phyloP scores from a whole-genome alignment of 2,888 invertebrate genomes.

The Drosophila ustulata region DNA sequence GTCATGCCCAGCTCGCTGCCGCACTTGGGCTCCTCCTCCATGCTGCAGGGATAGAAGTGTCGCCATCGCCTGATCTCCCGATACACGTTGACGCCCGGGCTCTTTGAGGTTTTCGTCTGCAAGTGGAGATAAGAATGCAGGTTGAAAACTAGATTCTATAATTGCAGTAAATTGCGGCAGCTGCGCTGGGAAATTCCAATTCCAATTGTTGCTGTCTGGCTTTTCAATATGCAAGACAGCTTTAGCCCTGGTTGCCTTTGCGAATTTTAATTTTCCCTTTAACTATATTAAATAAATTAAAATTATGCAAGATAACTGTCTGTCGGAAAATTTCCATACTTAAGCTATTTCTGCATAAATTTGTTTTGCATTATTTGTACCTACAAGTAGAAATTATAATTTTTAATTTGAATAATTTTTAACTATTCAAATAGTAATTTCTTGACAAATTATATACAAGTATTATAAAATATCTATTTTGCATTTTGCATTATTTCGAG shows the following conservation, averaged over 20 bases:
- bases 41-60: constrained; percentile 84
- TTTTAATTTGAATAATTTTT: too few relatives aligned
- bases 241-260: too few relatives aligned
- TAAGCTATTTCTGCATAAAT: neutral
- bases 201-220: neutral
- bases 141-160: neutral
- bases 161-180: neutral
- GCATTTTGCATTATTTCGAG: too few relatives aligned
- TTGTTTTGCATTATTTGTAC: too few relatives aligned
- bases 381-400: too few relatives aligned
- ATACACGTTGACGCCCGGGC: constrained; percentile 86
- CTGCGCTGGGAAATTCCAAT: neutral
- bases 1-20: constrained; percentile 82
- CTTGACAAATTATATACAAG: too few relatives aligned
- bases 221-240: neutral
- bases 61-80: constrained; percentile 86
- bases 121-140: neutral
- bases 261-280: too few relatives aligned
- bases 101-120: constrained; percentile 84
- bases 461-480: too few relatives aligned
- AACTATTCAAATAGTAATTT: too few relatives aligned
- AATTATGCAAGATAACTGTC: neutral
- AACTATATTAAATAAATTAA: too few relatives aligned
- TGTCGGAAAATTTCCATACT: neutral
- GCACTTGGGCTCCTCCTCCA: constrained; percentile 73